Evolutionary conservation across 2,797 vertebrate species (phyloP), one percentile per base, ranked within the genome.

Genomic region (Chaetodon trifasciatus): DNA sequence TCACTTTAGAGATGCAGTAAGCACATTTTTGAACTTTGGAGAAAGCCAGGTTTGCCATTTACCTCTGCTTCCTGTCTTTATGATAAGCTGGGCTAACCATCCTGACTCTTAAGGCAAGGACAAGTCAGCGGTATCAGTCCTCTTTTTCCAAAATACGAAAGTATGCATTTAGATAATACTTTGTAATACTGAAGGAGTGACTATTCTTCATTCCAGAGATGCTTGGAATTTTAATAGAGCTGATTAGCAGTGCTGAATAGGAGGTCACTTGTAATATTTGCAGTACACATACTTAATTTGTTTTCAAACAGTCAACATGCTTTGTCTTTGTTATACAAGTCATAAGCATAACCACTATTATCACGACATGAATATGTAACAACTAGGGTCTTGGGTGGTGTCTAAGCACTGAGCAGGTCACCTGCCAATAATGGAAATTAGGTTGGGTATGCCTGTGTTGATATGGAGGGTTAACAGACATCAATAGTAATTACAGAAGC

Each of bases 381-480:
- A 60, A 40, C n/a, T 64, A 57, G 50, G 63, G 23, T 61, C 16
- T 42, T 23, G 0, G 21, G n/a, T 40, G 44, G 17, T 63, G 62
- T 69, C n/a, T 66, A 47, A 61, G 7, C 21, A 35, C 39, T 44
- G 35, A 46, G 17, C 52, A 37, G 53, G 17, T 76, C 62, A 63
- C 47, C 58, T 79, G 63, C 42, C 66, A 76, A 16, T 53, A 8
- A 23, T 13, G 6, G 56, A 15, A 58, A 40, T 50, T 63, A 24
- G 44, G 76, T 32, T 52, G 37, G 40, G 70, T 47, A 17, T 23
- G 73, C 46, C 47, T 24, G 65, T 32, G 76, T 85, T 84, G 67
- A 70, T 23, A 32, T 35, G 67, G 79, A 70, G 81, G 60, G 72
- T 81, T 79, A 80, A 74, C 44, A 86, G 66, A 72, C 72, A 75